These are phyloP conservation scores for Uria aalge DNA, from an alignment of 2,113 vertebrate species.

Conservation along the genomic window DNA sequence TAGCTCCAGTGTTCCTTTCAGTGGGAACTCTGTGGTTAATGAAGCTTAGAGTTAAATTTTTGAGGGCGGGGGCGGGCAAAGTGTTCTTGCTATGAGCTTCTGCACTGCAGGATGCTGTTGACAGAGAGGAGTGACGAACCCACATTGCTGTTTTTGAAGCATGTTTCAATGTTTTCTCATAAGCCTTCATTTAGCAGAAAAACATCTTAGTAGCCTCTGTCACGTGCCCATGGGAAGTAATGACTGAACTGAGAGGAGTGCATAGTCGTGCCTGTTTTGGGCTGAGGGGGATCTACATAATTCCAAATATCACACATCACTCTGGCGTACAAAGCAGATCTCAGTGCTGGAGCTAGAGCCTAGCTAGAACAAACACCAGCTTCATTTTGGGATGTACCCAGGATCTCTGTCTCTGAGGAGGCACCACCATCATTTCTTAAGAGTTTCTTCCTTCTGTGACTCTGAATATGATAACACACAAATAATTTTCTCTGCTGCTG, in stretches of 20 bases:
- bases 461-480: background rate
- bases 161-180: background rate
- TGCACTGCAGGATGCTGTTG: background rate
- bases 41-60: conserved; percentile 9
- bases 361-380: background rate
- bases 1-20: background rate
- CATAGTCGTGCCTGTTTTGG: background rate
- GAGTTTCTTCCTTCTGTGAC: background rate
- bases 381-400: background rate
- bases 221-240: background rate
- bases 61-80: background rate
- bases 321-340: background rate
- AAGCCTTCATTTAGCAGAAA: background rate
- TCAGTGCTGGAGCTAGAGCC: background rate
- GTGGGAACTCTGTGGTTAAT: background rate
- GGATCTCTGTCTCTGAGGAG: background rate
- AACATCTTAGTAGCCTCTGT: background rate
- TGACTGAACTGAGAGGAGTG: background rate
- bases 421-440: background rate
- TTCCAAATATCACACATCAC: background rate
- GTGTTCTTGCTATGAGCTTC: background rate
- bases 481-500: background rate
- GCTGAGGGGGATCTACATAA: background rate
- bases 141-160: background rate
- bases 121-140: background rate